A percentile compares a stretch with the other conserved stretches of the same genome.
Evolutionary conservation across 2,888 invertebrate genomes (phyloP).

Genomic region (Euproctis similis): DNA sequence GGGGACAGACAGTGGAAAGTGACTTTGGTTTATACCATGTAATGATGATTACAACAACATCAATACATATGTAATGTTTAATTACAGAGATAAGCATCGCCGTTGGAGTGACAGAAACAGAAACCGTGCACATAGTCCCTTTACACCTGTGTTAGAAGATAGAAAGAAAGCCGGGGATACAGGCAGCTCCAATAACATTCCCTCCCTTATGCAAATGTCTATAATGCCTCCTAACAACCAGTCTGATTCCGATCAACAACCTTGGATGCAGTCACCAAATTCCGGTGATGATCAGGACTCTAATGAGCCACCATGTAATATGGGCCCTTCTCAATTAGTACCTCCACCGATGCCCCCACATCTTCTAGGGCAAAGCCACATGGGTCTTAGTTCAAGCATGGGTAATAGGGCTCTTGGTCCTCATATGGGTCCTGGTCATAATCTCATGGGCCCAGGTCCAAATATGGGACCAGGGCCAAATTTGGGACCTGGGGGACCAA

Average conservation of each 20-base stretch:
- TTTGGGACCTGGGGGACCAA: conserved; percentile 18
- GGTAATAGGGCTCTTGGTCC: conserved; percentile 18
- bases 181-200: conserved; percentile 33
- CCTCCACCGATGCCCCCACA: conserved; percentile 1
- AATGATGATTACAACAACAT: too few relatives aligned
- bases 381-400: conserved; percentile 19
- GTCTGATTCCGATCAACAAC: conserved; percentile 34
- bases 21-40: too few relatives aligned
- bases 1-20: too few relatives aligned
- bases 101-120: conserved; percentile 53
- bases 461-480: conserved; percentile 15
- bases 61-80: conserved; percentile 1
- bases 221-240: conserved; percentile 43
- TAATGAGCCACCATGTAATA: conserved; percentile 20
- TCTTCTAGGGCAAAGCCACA: conserved; percentile 18
- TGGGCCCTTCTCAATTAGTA: conserved; percentile 16
- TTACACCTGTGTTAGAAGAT: conserved; percentile 43
- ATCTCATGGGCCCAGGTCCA: conserved; percentile 15
- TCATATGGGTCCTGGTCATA: conserved; percentile 15
- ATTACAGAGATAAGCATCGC: conserved; percentile 46
- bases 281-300: conserved; percentile 30
- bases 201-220: conserved; percentile 56
- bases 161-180: conserved; percentile 37
- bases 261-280: conserved; percentile 43
- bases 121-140: conserved; percentile 44